Percentiles rank a stretch among this genome's conserved stretches.
phyloP scores from a whole-genome alignment of 2,113 vertebrate genomes.

The Phalacrocorax brasilianus region DNA sequence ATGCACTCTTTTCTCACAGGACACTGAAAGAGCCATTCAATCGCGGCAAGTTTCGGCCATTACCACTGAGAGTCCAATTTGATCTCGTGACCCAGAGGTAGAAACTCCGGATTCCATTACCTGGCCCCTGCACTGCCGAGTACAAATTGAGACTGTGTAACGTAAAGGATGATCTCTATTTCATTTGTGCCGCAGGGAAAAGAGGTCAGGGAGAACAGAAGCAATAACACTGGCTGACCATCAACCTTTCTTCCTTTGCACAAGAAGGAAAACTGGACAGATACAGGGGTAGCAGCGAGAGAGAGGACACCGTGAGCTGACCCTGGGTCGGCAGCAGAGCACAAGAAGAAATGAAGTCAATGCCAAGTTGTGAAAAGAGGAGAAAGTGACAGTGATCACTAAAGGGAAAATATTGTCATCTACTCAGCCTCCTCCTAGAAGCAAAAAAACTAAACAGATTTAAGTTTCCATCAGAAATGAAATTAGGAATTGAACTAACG shows the following conservation, averaged over 20 bases:
- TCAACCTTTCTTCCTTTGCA: neutral
- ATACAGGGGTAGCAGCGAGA: rapidly evolving
- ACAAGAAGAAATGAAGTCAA: neutral
- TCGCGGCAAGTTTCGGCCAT: neutral
- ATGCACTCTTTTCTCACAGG: neutral
- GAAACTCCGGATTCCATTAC: neutral
- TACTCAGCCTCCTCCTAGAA: neutral
- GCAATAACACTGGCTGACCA: neutral
- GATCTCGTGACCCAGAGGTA: neutral
- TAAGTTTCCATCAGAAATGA: neutral
- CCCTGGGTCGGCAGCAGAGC: neutral
- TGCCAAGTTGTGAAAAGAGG: neutral
- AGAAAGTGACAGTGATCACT: neutral
- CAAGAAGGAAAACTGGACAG: neutral
- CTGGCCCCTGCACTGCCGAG: neutral
- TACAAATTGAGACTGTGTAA: neutral
- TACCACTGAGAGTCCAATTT: neutral
- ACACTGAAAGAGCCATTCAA: neutral
- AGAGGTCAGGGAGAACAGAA: neutral
- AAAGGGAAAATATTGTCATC: neutral
- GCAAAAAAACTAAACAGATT: no score
- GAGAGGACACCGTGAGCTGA: neutral
- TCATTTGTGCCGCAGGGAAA: neutral
- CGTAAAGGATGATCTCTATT: neutral
- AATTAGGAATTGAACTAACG: neutral